Base-by-base conservation (phyloP, 2,888 invertebrate genomes). In the Limenitis arthemis region DNA sequence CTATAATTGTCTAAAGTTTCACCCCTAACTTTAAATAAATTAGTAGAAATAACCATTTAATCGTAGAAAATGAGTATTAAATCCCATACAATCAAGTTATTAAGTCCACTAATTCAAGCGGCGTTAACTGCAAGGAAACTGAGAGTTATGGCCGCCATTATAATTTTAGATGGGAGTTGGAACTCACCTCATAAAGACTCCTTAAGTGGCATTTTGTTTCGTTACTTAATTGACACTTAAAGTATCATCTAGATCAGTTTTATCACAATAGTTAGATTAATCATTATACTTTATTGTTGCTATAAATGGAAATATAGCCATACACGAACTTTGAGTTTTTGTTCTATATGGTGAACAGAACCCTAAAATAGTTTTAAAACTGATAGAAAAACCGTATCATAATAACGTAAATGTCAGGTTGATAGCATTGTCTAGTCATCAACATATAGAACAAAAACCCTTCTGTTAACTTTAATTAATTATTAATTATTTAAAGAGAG, bases 111-210 rank as follows among this genome's bases (percentile, higher is more conserved):
- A 51, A 53, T 53, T 53, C 49, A 44, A 53, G 37, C 40, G 49
- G 41, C 39, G 49, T 55, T 55, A 49, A 53, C 47, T 49, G 36
- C 44, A 44, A 44, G 43, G 55, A 49, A 49, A 43, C 53, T 47
- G 43, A 50, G 50, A 55, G 47, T 55, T 53, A 55, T 47, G 32
- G 38, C 33, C 44, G 47, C 37, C 47, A 39, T 57, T 52, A 55
- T 55, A 54, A 55, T 57, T 56, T 56, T 44, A 47, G 47, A 49
- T 37, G 47, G 43, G 30, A 47, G 47, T 47, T 37, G 47, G 43
- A 20, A 47, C 40, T 37, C 42, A 44, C 46, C 37, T 40, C 43
- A 47, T 47, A 39, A 49, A 51, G 40, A 33, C 44, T 40, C 6
- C 40, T 51, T 50, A 46, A 46, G 50, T 34, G 50, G 50, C 40